phyloP scores from a whole-genome alignment of 1,140 invertebrate species.

The Nymphalis io region DNA sequence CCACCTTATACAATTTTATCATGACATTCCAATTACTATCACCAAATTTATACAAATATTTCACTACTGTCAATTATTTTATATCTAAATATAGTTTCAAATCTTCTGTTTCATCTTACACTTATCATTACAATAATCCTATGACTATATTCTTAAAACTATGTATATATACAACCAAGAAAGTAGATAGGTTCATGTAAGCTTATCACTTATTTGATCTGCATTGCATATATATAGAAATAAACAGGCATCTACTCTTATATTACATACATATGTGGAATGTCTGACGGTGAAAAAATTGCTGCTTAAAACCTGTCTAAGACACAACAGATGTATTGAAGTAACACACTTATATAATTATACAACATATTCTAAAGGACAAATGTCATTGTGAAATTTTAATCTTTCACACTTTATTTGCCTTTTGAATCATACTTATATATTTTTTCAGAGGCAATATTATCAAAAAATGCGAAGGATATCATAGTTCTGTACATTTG shows the following conservation, averaged over 20 bases:
- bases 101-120: not conserved
- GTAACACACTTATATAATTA: no score
- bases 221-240: constrained; percentile 30
- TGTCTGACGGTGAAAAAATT: constrained; percentile 22
- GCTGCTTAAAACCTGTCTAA: no score
- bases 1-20: not conserved
- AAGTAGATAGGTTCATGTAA: not conserved
- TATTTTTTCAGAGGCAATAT: no score
- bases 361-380: no score
- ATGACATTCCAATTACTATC: constrained; percentile 9
- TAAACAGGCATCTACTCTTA: constrained; percentile 14
- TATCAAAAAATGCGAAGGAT: no score
- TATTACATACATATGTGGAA: constrained; percentile 25
- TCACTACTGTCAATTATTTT: no score
- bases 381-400: no score
- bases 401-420: no score
- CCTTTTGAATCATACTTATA: no score
- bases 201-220: constrained; percentile 31
- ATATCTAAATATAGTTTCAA: constrained; percentile 1
- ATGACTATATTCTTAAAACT: not conserved
- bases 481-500: no score
- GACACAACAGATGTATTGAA: no score
- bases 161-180: not conserved
- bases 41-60: not conserved
- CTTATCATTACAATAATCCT: not conserved